phyloP scores from a whole-genome alignment of 2,113 vertebrate genomes.

The Neolamprologus sp. region DNA sequence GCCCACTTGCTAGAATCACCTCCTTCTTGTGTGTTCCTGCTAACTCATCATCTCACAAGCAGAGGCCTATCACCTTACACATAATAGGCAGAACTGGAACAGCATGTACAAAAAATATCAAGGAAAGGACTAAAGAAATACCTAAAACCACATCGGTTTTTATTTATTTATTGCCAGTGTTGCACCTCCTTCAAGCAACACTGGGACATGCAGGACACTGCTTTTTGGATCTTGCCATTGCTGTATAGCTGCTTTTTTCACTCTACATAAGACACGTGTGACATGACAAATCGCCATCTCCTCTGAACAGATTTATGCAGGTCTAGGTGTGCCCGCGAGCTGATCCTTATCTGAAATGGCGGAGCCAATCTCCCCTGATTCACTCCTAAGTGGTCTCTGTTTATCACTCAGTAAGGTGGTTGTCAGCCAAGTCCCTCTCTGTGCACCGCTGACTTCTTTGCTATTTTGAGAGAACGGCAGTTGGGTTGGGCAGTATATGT shows the following conservation, averaged over 20 bases:
- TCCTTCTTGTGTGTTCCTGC: conserved; percentile 47
- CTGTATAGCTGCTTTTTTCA: neutral
- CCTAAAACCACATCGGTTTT: neutral
- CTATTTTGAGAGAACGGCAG: conserved; percentile 11
- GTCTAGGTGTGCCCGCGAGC: conserved; percentile 61
- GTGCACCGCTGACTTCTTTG: conserved; percentile 19
- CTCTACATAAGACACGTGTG: conserved; percentile 11
- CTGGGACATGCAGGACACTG: neutral
- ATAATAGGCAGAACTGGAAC: conserved; percentile 12
- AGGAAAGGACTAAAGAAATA: neutral
- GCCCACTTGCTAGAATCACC: conserved; percentile 45
- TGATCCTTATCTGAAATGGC: conserved; percentile 65
- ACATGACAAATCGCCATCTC: conserved; percentile 57
- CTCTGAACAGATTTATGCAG: conserved; percentile 58
- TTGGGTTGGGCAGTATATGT: neutral
- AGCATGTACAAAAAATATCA: neutral
- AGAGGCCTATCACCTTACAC: conserved; percentile 18
- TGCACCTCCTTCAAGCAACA: neutral
- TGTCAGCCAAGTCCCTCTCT: conserved; percentile 51
- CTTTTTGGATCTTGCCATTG: neutral
- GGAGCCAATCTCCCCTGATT: conserved; percentile 62
- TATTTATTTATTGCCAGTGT: neutral
- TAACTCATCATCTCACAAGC: conserved; percentile 30
- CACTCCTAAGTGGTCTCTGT: conserved; percentile 65
- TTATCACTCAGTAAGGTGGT: conserved; percentile 64